Base-by-base conservation (phyloP, 2,797 vertebrate species). In the Takifugu rubripes region DNA sequence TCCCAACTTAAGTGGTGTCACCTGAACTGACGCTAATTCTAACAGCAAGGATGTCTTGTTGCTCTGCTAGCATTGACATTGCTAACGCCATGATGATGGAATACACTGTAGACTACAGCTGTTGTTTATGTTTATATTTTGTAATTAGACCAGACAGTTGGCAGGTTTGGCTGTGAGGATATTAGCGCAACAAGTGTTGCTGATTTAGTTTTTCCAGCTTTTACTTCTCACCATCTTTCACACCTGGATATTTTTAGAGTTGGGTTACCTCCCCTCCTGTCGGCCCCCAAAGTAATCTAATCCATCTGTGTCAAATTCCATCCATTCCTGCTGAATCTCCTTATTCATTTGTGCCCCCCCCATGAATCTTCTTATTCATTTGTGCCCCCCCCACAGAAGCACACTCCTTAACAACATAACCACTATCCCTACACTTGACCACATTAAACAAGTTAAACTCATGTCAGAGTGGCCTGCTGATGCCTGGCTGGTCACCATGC, bases 41-140 rank as follows among this genome's bases (percentile, higher is more conserved):
- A 80, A 80, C 65, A 79, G 83, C 68, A 54, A 70, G 79, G 81
- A 87, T 89, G 77, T 88, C 9, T 56, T 55, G 49, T 85, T 75
- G 66, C 58, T 61, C 52, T 4, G 33, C 33, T 21, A 52, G 59
- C 85, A 86, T 84, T 91, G 89, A 91, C 79, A 77, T 81, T 58
- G 66, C 56, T 65, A 78, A 83, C 65, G 27, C 87, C 88, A 88
- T 89, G 83, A 87, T 77, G 87, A 89, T 79, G 82, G 77, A 89
- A 89, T 84, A 46, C 65, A 52, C 16, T 49, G 47, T 6, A 56
- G 21, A 31, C 4, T n/a, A 2, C 43, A 9, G 43, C 9, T 17
- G 43, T 45, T 24, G n/a, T 47, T 47, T 24, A 6, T 24, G n/a
- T 11, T n/a, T 45, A 6, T 47, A 5, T 24, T 1, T 26, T 11